Evolutionary conservation across 1,140 invertebrate species (phyloP).

Genomic region (Drosophila rhopaloa): DNA sequence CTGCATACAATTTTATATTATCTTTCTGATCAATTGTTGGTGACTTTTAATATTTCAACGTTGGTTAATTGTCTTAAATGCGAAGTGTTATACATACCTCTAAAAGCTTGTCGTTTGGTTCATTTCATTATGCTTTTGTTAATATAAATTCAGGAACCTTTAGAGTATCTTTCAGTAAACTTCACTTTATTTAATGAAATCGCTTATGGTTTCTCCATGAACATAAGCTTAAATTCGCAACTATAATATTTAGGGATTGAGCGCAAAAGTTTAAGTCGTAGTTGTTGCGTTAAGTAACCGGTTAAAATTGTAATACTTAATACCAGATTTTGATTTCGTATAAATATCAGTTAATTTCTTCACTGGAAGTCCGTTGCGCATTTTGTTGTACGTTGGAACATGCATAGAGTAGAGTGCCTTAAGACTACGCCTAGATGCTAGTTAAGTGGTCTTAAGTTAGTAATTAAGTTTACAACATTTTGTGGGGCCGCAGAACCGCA

Average conservation of each 20-base stretch:
- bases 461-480: conserved; percentile 74
- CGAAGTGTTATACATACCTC: no score
- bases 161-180: conserved; percentile 23
- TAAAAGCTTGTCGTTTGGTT: no score
- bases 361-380: conserved; percentile 83
- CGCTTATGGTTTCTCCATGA: conserved; percentile 8
- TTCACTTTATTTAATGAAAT: conserved; percentile 51
- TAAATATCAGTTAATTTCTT: conserved; percentile 73
- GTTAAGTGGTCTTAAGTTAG: conserved; percentile 60
- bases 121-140: no score
- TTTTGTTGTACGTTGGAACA: conserved; percentile 59
- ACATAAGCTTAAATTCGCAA: conserved; percentile 24
- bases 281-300: conserved; percentile 74
- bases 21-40: no score
- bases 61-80: no score
- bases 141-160: neutral
- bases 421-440: conserved; percentile 51
- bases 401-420: conserved; percentile 19
- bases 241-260: conserved; percentile 65
- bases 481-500: conserved; percentile 26
- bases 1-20: neutral
- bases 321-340: conserved; percentile 53
- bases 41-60: no score
- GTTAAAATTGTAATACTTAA: conserved; percentile 57
- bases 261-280: conserved; percentile 65